A percentile compares a stretch with the other conserved stretches of the same genome.
Evolutionary conservation across 1,140 invertebrate species (phyloP).

Genomic region (Gonioctena quinquepunctata): DNA sequence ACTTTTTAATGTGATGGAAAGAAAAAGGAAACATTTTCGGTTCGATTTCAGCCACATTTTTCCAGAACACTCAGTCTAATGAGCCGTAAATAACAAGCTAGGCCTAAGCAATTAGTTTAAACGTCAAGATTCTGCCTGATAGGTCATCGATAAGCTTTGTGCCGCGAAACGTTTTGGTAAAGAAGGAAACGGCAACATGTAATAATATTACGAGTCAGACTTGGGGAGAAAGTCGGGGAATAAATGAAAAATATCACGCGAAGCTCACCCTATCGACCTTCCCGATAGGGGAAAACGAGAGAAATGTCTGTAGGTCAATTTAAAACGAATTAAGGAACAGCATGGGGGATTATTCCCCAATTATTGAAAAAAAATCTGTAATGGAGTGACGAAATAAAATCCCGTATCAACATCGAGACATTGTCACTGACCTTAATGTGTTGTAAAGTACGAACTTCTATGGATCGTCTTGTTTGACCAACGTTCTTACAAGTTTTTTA

Average conservation of each 20-base stretch:
- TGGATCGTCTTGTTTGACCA: too few species aligned
- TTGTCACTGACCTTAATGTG: too few species aligned
- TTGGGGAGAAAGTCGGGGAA: background rate
- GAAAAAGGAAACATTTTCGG: too few species aligned
- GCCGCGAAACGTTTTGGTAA: background rate
- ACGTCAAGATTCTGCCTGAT: too few species aligned
- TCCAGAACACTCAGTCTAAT: background rate
- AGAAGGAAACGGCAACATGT: background rate
- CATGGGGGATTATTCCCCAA: too few species aligned
- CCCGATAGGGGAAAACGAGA: background rate
- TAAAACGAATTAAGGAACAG: slow-evolving; percentile 25
- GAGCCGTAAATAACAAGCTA: background rate
- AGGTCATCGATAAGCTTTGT: background rate
- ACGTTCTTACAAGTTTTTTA: too few species aligned
- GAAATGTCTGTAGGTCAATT: slow-evolving; percentile 20
- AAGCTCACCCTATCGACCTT: slow-evolving; percentile 1
- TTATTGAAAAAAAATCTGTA: too few species aligned
- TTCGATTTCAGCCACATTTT: too few species aligned
- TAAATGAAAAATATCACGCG: slow-evolving; percentile 3
- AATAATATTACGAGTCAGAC: background rate
- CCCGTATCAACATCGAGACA: too few species aligned
- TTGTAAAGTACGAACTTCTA: too few species aligned
- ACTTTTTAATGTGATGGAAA: too few species aligned
- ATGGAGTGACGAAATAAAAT: too few species aligned
- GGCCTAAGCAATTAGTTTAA: background rate